Evolutionary conservation across 2,888 invertebrate species (phyloP).

Genomic region (Phyllotreta striolata): DNA sequence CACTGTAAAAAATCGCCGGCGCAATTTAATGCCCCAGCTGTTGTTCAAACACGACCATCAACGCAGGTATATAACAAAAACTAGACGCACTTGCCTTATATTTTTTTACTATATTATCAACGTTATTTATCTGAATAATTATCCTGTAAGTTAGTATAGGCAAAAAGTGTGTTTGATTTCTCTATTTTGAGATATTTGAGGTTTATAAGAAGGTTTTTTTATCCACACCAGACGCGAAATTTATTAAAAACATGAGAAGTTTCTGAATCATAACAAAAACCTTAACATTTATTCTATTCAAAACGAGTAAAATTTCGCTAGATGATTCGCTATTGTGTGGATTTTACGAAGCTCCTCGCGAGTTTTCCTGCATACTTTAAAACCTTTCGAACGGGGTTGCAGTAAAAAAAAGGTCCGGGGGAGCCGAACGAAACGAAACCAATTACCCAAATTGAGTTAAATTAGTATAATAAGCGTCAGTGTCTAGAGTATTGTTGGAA

Average conservation of each 20-base stretch:
- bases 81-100: constrained; percentile 36
- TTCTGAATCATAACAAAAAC: too few relatives aligned
- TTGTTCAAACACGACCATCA: constrained; percentile 59
- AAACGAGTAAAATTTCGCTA: constrained; percentile 38
- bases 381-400: background rate
- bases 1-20: constrained; percentile 60
- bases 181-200: too few relatives aligned
- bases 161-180: too few relatives aligned
- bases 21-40: constrained; percentile 60
- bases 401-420: background rate
- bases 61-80: constrained; percentile 56
- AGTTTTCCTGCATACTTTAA: too few relatives aligned
- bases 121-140: too few relatives aligned
- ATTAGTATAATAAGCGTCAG: constrained; percentile 45
- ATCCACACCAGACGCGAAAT: too few relatives aligned
- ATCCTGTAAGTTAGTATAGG: too few relatives aligned
- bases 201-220: too few relatives aligned
- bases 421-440: constrained; percentile 24
- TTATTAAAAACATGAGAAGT: too few relatives aligned
- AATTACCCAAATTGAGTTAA: constrained; percentile 46
- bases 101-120: background rate
- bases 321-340: too few relatives aligned
- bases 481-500: constrained; percentile 45
- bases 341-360: too few relatives aligned
- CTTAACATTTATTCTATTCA: constrained; percentile 39